Conservation (phyloP, 2,797 vertebrate species). For the Semotilus atromaculatus region DNA sequence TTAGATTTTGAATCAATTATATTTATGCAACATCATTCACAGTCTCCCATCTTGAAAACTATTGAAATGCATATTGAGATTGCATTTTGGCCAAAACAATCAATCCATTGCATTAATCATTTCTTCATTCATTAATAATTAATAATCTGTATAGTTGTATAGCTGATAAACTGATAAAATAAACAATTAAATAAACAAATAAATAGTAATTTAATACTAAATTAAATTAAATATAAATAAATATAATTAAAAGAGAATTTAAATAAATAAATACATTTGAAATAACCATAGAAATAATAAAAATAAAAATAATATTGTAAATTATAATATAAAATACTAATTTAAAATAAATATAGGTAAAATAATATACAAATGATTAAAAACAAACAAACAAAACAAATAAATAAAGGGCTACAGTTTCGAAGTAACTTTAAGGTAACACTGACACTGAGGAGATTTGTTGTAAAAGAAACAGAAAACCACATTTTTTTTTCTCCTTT, state of each 20-base stretch:
- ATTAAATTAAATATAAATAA: background rate
- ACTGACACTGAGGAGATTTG: background rate
- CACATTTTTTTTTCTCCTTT: background rate
- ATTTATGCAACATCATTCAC: background rate
- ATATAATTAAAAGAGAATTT: background rate
- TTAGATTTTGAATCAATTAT: background rate
- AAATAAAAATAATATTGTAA: background rate
- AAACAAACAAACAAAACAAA: background rate
- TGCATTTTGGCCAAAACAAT: background rate
- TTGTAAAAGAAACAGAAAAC: background rate
- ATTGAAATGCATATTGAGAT: background rate
- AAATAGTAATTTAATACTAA: too few species aligned
- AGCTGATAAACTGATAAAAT: background rate
- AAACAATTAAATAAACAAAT: too few species aligned
- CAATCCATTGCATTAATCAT: too few species aligned
- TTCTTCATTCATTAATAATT: too few species aligned
- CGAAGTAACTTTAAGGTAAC: background rate
- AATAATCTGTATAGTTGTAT: background rate
- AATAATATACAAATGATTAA: background rate
- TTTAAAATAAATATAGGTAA: background rate
- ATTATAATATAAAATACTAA: background rate
- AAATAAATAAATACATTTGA: background rate
- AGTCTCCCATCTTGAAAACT: background rate
- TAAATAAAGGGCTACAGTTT: background rate
- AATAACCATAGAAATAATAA: background rate